These are phyloP conservation scores for Hassar affinis DNA, from an alignment of 2,113 vertebrate species.

Conservation along the genomic window DNA sequence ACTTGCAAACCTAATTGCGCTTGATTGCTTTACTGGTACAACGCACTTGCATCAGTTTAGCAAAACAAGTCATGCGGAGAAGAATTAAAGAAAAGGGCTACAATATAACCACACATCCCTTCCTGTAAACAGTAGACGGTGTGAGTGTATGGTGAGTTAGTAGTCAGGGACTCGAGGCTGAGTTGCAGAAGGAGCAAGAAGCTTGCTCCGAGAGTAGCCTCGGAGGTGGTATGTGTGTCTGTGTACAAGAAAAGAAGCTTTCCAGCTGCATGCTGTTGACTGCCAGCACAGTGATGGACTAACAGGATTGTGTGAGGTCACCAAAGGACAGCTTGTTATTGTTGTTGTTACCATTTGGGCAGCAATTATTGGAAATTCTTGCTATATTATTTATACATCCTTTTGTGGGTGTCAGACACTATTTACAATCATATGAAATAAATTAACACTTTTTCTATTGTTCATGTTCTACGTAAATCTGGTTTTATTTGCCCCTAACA, in stretches of 20 bases:
- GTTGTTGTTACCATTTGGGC: slow-evolving; percentile 34
- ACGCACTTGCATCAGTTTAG: slow-evolving; percentile 14
- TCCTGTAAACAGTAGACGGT: not conserved
- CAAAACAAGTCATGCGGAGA: slow-evolving; percentile 11
- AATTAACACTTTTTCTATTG: not conserved
- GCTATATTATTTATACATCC: slow-evolving; percentile 7
- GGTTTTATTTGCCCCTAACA: not conserved
- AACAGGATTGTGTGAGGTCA: slow-evolving; percentile 46
- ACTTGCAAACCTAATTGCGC: slow-evolving; percentile 29
- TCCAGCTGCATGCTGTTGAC: slow-evolving; percentile 39
- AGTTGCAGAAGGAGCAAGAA: not conserved
- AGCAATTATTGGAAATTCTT: slow-evolving; percentile 16
- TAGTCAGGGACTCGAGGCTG: not conserved
- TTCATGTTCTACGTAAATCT: not conserved
- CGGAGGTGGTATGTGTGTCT: slow-evolving; percentile 24
- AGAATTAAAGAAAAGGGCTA: not conserved
- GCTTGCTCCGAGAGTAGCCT: slow-evolving; percentile 2
- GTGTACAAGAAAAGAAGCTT: slow-evolving; percentile 44
- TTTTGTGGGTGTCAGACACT: not conserved
- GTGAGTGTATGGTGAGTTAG: not conserved
- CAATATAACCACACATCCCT: not conserved
- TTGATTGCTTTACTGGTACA: slow-evolving; percentile 26
- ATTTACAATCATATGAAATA: not conserved
- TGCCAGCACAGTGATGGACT: slow-evolving; percentile 33
- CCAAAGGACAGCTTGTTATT: slow-evolving; percentile 40